Conservation (phyloP, 1,140 invertebrate species). For the Harlomillsia oculata region DNA sequence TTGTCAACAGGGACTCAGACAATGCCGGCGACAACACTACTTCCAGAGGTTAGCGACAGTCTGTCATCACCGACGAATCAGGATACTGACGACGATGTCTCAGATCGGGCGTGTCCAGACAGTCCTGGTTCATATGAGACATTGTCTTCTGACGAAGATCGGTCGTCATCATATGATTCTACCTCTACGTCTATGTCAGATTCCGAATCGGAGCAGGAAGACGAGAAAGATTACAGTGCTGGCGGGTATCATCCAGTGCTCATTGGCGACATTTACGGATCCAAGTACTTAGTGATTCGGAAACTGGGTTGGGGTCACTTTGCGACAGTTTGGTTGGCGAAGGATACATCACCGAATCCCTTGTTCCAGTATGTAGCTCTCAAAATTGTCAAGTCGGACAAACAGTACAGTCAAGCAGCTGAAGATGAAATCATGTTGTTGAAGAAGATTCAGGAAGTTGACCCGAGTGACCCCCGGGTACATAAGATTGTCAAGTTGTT, state of each 20-base stretch:
- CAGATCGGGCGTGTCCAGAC: too few species aligned
- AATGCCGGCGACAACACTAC: too few species aligned
- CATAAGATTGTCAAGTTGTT: conserved; percentile 93
- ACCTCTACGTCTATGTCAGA: too few species aligned
- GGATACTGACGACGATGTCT: too few species aligned
- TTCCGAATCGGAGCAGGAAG: conserved; percentile 91
- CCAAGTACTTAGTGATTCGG: conserved; percentile 86
- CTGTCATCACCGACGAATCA: too few species aligned
- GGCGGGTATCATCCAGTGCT: conserved; percentile 96
- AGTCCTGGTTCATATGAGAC: too few species aligned
- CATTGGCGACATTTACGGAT: conserved; percentile 88
- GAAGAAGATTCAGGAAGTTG: conserved; percentile 83
- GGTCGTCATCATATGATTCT: too few species aligned
- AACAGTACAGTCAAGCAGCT: conserved; percentile 96
- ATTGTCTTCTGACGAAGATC: too few species aligned
- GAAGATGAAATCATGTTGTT: conserved; percentile 97
- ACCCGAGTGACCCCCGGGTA: conserved; percentile 76
- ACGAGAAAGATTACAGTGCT: conserved; percentile 81
- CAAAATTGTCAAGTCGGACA: conserved; percentile 96
- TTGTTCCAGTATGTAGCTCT: conserved; percentile 47
- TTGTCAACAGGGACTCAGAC: too few species aligned
- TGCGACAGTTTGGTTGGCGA: conserved; percentile 95
- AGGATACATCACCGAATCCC: conserved; percentile 51
- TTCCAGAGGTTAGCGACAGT: too few species aligned
- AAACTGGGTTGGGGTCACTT: conserved; percentile 98